Evolutionary conservation across 2,113 vertebrate genomes (phyloP).

Genomic region (Antigone vipio): DNA sequence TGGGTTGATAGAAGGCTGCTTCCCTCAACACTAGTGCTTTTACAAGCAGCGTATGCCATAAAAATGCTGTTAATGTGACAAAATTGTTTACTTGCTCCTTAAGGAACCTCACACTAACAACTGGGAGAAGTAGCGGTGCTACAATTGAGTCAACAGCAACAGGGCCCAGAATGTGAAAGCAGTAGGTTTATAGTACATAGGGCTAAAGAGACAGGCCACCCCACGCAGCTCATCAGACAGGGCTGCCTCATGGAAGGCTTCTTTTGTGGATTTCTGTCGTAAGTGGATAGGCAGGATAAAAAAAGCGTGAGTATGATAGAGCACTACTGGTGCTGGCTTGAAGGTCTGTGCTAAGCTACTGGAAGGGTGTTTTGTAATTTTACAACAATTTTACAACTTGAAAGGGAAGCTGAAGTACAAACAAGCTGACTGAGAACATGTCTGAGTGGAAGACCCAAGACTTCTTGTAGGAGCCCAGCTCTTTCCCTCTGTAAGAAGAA

Average conservation of each 20-base stretch:
- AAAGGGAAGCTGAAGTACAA: background rate
- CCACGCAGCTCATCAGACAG: background rate
- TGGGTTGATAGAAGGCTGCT: constrained; percentile 11
- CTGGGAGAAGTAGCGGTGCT: background rate
- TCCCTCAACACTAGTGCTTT: background rate
- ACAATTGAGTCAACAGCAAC: background rate
- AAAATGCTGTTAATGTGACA: constrained; percentile 36
- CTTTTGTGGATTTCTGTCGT: background rate
- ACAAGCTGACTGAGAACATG: background rate
- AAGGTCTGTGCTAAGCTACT: background rate
- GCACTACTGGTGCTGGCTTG: background rate
- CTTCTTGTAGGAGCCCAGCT: background rate
- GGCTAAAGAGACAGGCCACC: background rate
- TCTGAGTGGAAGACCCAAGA: background rate
- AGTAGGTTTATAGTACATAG: background rate
- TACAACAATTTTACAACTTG: background rate
- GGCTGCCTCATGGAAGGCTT: background rate
- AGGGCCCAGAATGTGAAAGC: background rate
- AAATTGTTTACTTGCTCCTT: constrained; percentile 16
- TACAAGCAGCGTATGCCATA: background rate
- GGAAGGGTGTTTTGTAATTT: background rate
- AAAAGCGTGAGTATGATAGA: background rate
- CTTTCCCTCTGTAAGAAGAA: background rate
- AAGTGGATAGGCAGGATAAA: background rate
- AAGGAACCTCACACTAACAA: background rate